Evolutionary conservation across 2,888 invertebrate genomes (phyloP).

Genomic region (Thelaira solivaga): DNA sequence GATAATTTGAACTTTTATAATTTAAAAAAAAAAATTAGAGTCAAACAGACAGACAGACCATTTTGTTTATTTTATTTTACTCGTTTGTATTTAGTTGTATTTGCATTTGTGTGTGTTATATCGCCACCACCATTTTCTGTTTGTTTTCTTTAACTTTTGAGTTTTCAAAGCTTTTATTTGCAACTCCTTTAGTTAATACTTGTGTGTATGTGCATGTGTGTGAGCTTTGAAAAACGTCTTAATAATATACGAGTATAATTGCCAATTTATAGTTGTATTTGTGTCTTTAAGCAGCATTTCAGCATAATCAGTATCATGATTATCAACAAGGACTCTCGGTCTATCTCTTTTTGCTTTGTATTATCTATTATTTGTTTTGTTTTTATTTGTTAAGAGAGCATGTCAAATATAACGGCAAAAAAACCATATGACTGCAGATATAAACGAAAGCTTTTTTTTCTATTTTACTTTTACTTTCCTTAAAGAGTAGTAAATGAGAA

Average conservation of each 20-base stretch:
- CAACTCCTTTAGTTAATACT: neutral
- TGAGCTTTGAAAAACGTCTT: neutral
- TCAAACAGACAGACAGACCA: neutral
- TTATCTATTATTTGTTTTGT: neutral
- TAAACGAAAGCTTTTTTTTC: slow-evolving; percentile 44
- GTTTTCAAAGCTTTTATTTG: slow-evolving; percentile 45
- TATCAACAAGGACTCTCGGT: slow-evolving; percentile 19
- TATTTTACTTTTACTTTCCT: slow-evolving; percentile 35
- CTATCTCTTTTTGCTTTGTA: too few species aligned
- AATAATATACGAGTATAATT: too few species aligned
- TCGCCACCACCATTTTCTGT: slow-evolving; percentile 58
- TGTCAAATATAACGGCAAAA: neutral
- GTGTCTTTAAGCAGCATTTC: too few species aligned
- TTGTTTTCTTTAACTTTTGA: slow-evolving; percentile 4
- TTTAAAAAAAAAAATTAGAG: neutral
- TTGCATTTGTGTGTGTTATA: too few species aligned
- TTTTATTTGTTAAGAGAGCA: neutral
- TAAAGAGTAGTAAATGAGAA: slow-evolving; percentile 25
- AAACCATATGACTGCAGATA: neutral
- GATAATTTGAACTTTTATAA: neutral
- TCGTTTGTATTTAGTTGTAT: too few species aligned
- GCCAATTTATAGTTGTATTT: too few species aligned
- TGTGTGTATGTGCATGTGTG: neutral
- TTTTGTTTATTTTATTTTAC: neutral
- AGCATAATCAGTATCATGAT: neutral